phyloP scores from a whole-genome alignment of 2,797 vertebrate species.

The Catostomus latipinnis region DNA sequence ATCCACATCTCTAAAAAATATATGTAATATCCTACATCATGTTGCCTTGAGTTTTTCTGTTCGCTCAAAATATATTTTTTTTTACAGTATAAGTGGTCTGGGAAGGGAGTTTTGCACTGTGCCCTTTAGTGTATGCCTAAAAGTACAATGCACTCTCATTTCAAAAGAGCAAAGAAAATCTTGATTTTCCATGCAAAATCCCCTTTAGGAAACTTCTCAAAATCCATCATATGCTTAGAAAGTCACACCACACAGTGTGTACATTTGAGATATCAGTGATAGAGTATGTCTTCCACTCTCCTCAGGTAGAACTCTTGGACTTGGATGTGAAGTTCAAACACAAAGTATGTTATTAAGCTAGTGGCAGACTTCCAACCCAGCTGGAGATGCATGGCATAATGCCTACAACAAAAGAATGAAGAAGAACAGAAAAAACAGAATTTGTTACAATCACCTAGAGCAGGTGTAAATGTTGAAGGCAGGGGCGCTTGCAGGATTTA shows the following conservation, averaged over 20 bases:
- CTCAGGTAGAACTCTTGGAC: conserved; percentile 1
- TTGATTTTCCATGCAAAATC: not conserved
- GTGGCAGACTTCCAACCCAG: conserved; percentile 36
- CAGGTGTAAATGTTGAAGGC: conserved; percentile 51
- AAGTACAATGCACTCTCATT: conserved; percentile 1
- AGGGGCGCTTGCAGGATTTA: not conserved
- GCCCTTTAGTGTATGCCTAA: not conserved
- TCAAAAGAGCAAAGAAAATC: not conserved
- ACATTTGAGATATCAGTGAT: conserved; percentile 5
- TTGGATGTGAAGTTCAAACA: conserved; percentile 12
- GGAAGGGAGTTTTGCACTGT: not conserved
- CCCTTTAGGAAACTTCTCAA: not conserved
- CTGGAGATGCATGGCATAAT: conserved; percentile 21
- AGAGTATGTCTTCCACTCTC: not conserved
- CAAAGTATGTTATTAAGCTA: conserved; percentile 25
- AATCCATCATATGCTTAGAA: not conserved
- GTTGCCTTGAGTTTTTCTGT: too few species aligned
- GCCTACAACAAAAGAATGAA: conserved; percentile 12
- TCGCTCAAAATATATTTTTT: too few species aligned
- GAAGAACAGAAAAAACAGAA: conserved; percentile 21
- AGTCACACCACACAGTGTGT: conserved; percentile 3
- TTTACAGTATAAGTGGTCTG: not conserved
- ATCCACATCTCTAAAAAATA: too few species aligned
- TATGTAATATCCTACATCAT: too few species aligned
- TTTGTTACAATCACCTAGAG: conserved; percentile 51